Conservation (phyloP, 2,797 vertebrate species). For the Centropyge bicolor region DNA sequence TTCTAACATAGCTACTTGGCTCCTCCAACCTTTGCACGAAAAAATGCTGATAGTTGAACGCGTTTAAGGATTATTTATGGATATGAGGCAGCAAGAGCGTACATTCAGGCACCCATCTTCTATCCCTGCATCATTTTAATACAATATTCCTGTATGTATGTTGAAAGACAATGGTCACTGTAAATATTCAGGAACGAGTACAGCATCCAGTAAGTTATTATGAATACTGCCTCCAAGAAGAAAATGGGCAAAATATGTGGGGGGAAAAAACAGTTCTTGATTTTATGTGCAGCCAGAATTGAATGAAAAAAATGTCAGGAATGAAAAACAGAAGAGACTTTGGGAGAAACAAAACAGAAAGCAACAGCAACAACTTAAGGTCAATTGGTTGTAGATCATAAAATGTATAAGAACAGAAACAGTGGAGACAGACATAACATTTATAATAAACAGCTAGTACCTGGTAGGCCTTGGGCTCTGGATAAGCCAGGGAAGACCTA, state of each 20-base stretch:
- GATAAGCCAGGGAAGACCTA: conserved; percentile 92
- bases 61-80: too few species aligned
- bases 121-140: background rate
- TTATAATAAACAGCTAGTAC: conserved; percentile 76
- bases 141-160: too few species aligned
- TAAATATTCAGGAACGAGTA: background rate
- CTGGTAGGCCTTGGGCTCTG: conserved; percentile 92
- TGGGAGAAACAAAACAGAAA: background rate
- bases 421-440: conserved; percentile 3
- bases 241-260: background rate
- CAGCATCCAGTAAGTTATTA: background rate
- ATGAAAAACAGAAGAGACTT: background rate
- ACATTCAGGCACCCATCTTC: too few species aligned
- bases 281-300: conserved; percentile 2
- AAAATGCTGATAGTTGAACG: too few species aligned
- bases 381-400: background rate
- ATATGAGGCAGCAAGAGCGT: too few species aligned
- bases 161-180: background rate
- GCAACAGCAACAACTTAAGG: background rate
- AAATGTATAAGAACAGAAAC: background rate
- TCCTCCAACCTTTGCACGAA: too few species aligned
- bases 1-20: too few species aligned
- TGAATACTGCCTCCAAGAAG: background rate
- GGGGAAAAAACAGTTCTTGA: background rate
- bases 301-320: background rate